These are phyloP conservation scores for Serrognathus titanus DNA, from an alignment of 2,888 invertebrate species.

Conservation along the genomic window DNA sequence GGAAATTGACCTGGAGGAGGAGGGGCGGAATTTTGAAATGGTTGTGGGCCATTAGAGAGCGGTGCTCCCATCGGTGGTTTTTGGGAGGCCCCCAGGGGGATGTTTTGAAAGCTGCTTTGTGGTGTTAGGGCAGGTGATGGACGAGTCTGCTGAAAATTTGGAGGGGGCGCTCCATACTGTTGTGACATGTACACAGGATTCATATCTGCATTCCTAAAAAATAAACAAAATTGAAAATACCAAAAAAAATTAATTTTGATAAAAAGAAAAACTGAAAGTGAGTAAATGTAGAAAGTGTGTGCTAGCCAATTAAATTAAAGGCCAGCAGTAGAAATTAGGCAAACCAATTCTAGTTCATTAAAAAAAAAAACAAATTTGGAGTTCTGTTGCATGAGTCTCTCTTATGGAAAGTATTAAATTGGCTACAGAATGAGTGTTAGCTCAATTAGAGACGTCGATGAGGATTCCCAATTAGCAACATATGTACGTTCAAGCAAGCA, in stretches of 20 bases:
- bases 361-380: no score
- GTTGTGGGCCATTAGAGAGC: conserved; percentile 42
- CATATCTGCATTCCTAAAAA: conserved; percentile 43
- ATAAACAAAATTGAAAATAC: background rate
- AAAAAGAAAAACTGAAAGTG: no score
- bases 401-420: no score
- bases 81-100: conserved; percentile 34
- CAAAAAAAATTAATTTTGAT: no score
- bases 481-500: conserved; percentile 5
- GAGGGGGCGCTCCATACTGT: conserved; percentile 33
- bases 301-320: no score
- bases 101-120: conserved; percentile 41
- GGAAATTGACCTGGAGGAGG: conserved; percentile 10
- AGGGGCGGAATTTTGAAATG: conserved; percentile 39
- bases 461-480: background rate
- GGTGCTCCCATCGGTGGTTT: conserved; percentile 18
- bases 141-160: conserved; percentile 39
- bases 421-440: no score
- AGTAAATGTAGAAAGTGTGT: no score
- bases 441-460: no score
- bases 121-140: conserved; percentile 53
- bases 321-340: no score
- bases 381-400: no score
- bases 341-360: no score
- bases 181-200: conserved; percentile 53